Evolutionary conservation across 2,113 vertebrate species (phyloP), one percentile per base, ranked within the genome.

Genomic region (Axis porcinus): DNA sequence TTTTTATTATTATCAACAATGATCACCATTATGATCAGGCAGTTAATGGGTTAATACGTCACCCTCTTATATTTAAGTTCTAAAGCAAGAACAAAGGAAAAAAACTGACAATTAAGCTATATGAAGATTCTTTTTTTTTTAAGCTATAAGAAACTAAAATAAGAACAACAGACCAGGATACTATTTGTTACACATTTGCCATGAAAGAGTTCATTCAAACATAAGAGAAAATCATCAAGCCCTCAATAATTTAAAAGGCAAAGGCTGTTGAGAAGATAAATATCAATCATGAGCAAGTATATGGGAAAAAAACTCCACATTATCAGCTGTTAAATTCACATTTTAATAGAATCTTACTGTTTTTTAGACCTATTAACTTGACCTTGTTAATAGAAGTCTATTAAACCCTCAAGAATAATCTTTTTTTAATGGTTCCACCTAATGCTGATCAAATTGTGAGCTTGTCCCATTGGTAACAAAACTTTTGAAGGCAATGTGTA

Each of bases 191-290:
- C 70, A n/a, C 21, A 19, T 89, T 70, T 52, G 50, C 54, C 25
- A 43, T 15, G 50, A 95, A 93, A 79, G 47, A 64, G 11, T 89
- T 83, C 36, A 76, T 90, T 94, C 43, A 30, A 84, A 43, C 55
- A 1, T n/a, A 74, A 88, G 45, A 91, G 43, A 94, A 81, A 84
- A 33, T 81, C 83, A 50, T 62, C 52, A 62, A 43, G 16, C 76
- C 36, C 62, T 36, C 74, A 82, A 25, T 36, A 67, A 43, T 62
- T 85, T 79, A 28, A 81, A 70, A 64, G 54, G 33, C 52, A 30
- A 86, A 87, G 25, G 6, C 67, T 13, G 17, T 21, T 82, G 25
- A 45, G 57, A 64, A 92, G 23, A 64, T 25, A 89, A 50, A 27
- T 17, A 36, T 30, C 64, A 85, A 87, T 81, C 21, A 91, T 28